These are phyloP conservation scores for Cryptoprocta ferox DNA, from an alignment of 2,797 vertebrate genomes.

Conservation along the genomic window DNA sequence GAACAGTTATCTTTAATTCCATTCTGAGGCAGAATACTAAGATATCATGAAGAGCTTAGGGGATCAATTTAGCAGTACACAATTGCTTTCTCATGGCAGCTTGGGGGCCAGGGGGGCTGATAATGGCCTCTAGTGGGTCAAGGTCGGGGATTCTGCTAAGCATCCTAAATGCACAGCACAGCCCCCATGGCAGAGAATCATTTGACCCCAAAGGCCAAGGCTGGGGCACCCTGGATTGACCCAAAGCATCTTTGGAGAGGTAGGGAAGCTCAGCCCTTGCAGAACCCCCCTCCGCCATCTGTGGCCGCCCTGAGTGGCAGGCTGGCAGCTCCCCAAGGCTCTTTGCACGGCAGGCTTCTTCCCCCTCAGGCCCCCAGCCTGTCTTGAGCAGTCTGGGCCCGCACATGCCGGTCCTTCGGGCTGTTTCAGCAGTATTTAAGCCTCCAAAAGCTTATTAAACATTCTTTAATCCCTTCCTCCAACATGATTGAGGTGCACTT, in stretches of 20 bases:
- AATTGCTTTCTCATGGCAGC: neutral
- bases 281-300: conserved; percentile 53
- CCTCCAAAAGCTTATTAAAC: conserved; percentile 55
- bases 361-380: conserved; percentile 18
- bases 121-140: neutral
- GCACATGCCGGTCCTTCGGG: conserved; percentile 17
- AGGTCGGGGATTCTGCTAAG: neutral
- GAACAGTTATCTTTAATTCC: conserved; percentile 24
- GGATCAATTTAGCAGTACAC: conserved; percentile 62
- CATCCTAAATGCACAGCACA: neutral
- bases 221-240: neutral
- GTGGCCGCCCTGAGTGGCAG: neutral
- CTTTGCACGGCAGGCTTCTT: conserved; percentile 56
- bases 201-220: neutral
- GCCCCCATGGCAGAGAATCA: neutral
- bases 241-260: conserved; percentile 39
- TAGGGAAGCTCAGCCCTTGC: conserved; percentile 66
- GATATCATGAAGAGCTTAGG: conserved; percentile 47
- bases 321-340: conserved; percentile 61
- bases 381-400: conserved; percentile 58
- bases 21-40: conserved; percentile 58
- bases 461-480: conserved; percentile 55
- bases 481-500: conserved; percentile 60
- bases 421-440: conserved; percentile 67
- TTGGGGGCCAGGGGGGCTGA: neutral